These are phyloP conservation scores for Leptocoma aspasia DNA, from an alignment of 2,113 vertebrate species.

Conservation along the genomic window DNA sequence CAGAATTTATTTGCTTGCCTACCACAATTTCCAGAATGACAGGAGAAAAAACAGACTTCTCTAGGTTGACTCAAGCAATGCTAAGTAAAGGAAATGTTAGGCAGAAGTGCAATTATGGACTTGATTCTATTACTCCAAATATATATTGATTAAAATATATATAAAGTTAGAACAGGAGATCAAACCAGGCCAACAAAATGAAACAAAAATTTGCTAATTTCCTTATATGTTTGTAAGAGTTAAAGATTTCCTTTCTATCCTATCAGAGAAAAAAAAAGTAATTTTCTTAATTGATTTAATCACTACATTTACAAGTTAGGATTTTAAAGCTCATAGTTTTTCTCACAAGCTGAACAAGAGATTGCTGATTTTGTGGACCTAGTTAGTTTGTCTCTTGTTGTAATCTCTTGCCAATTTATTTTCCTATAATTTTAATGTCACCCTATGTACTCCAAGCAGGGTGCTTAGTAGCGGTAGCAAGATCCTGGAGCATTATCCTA, in stretches of 20 bases:
- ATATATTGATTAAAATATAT: not conserved
- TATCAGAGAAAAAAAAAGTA: not conserved
- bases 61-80: not conserved
- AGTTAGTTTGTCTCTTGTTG: not conserved
- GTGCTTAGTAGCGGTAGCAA: not conserved
- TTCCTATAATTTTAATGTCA: not conserved
- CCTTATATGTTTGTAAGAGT: not conserved
- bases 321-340: not conserved
- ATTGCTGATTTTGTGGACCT: not conserved
- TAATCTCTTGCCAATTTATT: not conserved
- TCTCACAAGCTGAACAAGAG: not conserved
- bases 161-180: not conserved
- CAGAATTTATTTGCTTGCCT: constrained; percentile 16
- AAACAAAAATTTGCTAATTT: not conserved
- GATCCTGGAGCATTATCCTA: not conserved
- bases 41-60: constrained; percentile 6
- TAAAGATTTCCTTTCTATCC: not conserved
- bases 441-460: not conserved
- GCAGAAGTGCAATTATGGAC: not conserved
- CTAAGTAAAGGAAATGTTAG: constrained; percentile 1
- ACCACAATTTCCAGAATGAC: constrained; percentile 6
- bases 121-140: not conserved
- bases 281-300: not conserved
- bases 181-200: not conserved
- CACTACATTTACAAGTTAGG: not conserved